Conservation (phyloP, 2,113 vertebrate genomes). For the Cathartes aura region DNA sequence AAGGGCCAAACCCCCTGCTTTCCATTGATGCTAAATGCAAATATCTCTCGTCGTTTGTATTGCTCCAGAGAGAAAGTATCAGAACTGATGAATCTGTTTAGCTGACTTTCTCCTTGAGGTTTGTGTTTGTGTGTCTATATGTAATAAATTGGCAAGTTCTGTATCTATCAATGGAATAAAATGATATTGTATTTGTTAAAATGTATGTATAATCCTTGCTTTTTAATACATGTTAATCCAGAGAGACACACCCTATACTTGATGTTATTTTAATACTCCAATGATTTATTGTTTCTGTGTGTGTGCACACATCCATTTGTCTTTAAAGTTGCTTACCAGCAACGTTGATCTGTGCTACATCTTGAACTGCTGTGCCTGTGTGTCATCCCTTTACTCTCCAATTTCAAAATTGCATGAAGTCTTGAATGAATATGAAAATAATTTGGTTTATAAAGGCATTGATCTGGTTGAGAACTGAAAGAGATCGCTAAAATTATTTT, state of each 20-base stretch:
- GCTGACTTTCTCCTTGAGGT: background rate
- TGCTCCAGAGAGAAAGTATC: background rate
- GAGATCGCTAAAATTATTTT: background rate
- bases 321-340: background rate
- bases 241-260: background rate
- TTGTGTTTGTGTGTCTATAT: background rate
- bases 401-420: background rate
- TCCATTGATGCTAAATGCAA: background rate
- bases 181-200: background rate
- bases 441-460: background rate
- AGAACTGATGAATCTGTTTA: background rate
- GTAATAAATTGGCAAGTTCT: background rate
- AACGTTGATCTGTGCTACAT: fast-evolving
- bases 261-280: background rate
- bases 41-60: background rate
- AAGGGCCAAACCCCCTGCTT: background rate
- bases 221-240: background rate
- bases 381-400: background rate
- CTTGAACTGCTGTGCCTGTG: background rate
- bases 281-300: background rate
- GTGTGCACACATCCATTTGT: background rate
- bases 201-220: background rate
- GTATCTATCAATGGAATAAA: background rate
- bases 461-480: background rate
- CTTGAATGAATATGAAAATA: background rate